Evolutionary conservation across 1,140 invertebrate species (phyloP), one percentile per base, ranked within the genome.

Genomic region (Hyles euphorbiae): DNA sequence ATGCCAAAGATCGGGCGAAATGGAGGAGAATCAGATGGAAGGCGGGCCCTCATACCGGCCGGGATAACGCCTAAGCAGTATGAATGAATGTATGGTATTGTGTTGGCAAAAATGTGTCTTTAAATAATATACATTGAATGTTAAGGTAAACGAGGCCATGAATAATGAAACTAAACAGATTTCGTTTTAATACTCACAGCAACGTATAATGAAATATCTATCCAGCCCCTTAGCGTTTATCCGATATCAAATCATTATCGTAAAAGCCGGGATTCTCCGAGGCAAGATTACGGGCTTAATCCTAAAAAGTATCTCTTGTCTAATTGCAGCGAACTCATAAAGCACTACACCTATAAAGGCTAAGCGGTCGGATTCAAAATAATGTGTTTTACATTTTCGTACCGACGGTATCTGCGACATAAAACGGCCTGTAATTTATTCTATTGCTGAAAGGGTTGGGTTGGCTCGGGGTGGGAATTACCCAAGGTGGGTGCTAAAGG

Each of bases 401-500:
- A 80, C 81, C 78, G 77, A 74, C 80, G 82, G 79, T 88, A 88
- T 88, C 83, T 83, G 74, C 76, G 81, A 85, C 82, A 87, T 85
- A 88, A 88, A 88, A 85, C 80, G 83, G 78, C 74, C 77, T 81
- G 83, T 88, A 88, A 88, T 88, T 85, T 88, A 88, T 88, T 88
- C 85, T 88, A 88, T 87, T 88, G 83, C 83, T 88, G 85, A 88
- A 88, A 88, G 85, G 85, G 85, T 88, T 76, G 83, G 80, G 83
- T 74, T 74, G 72, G 70, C 56, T 66, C 78, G 70, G 83, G 83
- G 85, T 83, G 82, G 85, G 83, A 85, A 87, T 87, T 87, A 87
- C 82, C 85, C 85, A 87, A 88, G 85, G 85, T 88, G 85, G 85
- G 85, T 85, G 85, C 80, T 87, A 88, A 87, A 88, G 85, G 85